Evolutionary conservation across 2,888 invertebrate species (phyloP), one percentile per base, ranked within the genome.

Genomic region (Volucella bombylans): DNA sequence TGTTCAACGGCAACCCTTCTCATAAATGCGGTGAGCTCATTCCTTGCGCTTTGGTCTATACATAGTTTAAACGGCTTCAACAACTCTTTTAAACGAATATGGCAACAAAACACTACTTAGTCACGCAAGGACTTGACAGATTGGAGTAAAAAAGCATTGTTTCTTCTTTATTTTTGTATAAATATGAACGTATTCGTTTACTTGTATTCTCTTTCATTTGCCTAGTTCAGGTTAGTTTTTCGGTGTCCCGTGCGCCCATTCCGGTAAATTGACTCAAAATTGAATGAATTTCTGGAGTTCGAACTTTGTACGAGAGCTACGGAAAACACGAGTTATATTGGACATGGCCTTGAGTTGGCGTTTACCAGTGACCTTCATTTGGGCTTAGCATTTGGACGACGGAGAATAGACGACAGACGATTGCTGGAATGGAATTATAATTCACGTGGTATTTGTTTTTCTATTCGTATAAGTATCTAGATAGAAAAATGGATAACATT

Each of bases 201-300:
- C 1, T 47, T 49, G 15, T 43, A 65, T 54, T 45, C 38, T 47
- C 31, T 8, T 8, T 31, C 6, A 0, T 2, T 31, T 31, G 31
- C 45, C 41, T 39, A 59, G 57, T 38, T 49, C 6, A 45, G 15
- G 31, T 31, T 6, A 38, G 8, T 45, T 55, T 55, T 45, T 14
- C 11, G 12, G 14, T 31, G 41, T 14, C 14, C 23, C 15, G 12
- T 31, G 38, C 4, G 61, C 38, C 55, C 50, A 45, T 78, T 78
- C 68, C 47, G 41, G n/a, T 68, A 55, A 82, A 77, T 68, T 82
- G 67, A 50, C 47, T 57, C 47, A 68, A 68, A 82, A 78, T 62
- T 77, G 71, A 82, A 82, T 77, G 71, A 65, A 72, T 77, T 82
- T 77, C 12, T 54, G 72, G 72, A 77, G 77, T 68, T 57, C 64